phyloP scores from a whole-genome alignment of 2,888 invertebrate species.

The Argyra leucocephala region DNA sequence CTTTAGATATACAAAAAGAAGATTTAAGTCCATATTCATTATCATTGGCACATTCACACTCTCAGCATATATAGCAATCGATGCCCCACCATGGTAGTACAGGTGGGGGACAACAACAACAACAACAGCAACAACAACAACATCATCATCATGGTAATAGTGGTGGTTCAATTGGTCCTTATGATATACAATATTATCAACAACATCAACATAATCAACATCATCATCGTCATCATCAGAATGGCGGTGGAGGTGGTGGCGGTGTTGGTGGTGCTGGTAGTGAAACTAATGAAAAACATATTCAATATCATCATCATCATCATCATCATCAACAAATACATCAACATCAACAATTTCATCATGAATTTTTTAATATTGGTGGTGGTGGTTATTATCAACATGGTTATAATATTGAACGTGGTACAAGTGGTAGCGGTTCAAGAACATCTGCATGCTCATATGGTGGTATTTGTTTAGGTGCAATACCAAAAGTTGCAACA shows the following conservation, averaged over 20 bases:
- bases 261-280: constrained; percentile 21
- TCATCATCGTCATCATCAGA: constrained; percentile 17
- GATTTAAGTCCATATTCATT: constrained; percentile 41
- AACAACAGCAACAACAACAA: constrained; percentile 20
- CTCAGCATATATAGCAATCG: constrained; percentile 43
- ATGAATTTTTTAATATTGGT: neutral
- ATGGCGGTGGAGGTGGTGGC: neutral
- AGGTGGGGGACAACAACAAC: constrained; percentile 28
- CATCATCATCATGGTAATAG: neutral
- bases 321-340: neutral
- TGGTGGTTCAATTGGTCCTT: neutral
- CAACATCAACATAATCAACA: constrained; percentile 26
- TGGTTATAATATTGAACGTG: neutral
- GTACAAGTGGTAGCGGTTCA: neutral
- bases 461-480: neutral
- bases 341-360: neutral
- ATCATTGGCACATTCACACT: constrained; percentile 42
- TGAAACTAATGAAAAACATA: constrained; percentile 21
- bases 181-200: constrained; percentile 17
- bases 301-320: neutral
- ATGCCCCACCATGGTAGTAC: constrained; percentile 39
- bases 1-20: constrained; percentile 48
- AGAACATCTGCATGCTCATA: neutral
- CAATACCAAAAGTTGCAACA: neutral
- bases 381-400: neutral